These are phyloP conservation scores for Phengaris alcon DNA, from an alignment of 2,888 invertebrate species.

Conservation along the genomic window DNA sequence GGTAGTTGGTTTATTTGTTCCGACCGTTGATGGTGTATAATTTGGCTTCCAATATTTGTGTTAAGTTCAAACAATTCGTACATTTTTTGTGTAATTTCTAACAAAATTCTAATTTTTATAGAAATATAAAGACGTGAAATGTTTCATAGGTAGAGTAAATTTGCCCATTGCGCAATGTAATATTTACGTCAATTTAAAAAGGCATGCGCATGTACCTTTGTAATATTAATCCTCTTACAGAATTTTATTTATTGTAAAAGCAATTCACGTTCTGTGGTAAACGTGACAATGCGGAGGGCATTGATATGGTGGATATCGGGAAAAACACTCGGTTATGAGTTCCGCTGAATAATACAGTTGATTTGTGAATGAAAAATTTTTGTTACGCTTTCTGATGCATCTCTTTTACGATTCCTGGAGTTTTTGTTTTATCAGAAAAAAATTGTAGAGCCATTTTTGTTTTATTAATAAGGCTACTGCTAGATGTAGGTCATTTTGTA, in stretches of 20 bases:
- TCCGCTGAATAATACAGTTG: background rate
- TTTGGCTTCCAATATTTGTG: background rate
- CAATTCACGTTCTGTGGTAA: background rate
- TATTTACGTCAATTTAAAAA: background rate
- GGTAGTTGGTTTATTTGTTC: background rate
- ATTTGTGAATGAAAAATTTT: background rate
- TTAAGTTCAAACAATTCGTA: too few relatives aligned
- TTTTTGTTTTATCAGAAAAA: background rate
- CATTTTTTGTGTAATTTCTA: too few relatives aligned
- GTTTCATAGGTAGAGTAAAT: too few relatives aligned
- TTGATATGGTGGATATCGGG: slow-evolving; percentile 3
- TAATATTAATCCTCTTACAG: background rate
- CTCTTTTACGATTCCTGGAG: background rate
- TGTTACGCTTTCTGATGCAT: background rate
- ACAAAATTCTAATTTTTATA: too few relatives aligned
- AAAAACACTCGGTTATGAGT: slow-evolving; percentile 4
- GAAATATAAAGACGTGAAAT: too few relatives aligned
- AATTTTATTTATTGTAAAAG: background rate
- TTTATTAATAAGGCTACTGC: too few relatives aligned
- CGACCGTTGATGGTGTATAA: background rate
- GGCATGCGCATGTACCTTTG: background rate
- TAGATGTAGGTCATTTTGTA: background rate
- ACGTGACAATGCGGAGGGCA: slow-evolving; percentile 14
- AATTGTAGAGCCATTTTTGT: too few relatives aligned
- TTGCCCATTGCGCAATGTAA: background rate